Conservation (phyloP, 2,113 vertebrate genomes). For the Stegostoma tigrinum region DNA sequence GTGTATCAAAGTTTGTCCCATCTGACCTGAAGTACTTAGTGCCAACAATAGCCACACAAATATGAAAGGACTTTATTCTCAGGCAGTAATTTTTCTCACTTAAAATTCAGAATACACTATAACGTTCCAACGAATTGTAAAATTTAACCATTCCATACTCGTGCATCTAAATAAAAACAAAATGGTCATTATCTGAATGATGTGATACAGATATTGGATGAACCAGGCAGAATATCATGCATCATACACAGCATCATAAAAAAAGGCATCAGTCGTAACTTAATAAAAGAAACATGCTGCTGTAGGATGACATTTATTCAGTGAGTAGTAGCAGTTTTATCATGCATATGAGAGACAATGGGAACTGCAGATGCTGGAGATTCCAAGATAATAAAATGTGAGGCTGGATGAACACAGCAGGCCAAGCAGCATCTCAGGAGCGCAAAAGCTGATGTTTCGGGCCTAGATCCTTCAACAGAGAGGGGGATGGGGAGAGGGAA, state of each 20-base stretch:
- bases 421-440: too few species aligned
- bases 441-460: too few species aligned
- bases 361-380: too few species aligned
- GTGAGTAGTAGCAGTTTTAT: background rate
- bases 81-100: background rate
- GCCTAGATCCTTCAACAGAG: too few species aligned
- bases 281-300: background rate
- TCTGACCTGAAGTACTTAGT: background rate
- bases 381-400: too few species aligned
- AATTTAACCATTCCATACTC: background rate
- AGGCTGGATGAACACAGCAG: too few species aligned
- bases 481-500: too few species aligned
- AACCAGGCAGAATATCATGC: background rate
- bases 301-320: background rate
- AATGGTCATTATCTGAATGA: background rate
- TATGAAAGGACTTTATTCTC: background rate
- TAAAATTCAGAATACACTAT: background rate
- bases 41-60: background rate
- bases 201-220: background rate
- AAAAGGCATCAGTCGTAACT: background rate
- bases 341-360: too few species aligned
- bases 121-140: background rate
- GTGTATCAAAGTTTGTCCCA: background rate
- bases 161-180: background rate
- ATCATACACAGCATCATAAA: background rate